These are phyloP conservation scores for Daphoenositta chrysoptera DNA, from an alignment of 2,113 vertebrate genomes.

Conservation along the genomic window DNA sequence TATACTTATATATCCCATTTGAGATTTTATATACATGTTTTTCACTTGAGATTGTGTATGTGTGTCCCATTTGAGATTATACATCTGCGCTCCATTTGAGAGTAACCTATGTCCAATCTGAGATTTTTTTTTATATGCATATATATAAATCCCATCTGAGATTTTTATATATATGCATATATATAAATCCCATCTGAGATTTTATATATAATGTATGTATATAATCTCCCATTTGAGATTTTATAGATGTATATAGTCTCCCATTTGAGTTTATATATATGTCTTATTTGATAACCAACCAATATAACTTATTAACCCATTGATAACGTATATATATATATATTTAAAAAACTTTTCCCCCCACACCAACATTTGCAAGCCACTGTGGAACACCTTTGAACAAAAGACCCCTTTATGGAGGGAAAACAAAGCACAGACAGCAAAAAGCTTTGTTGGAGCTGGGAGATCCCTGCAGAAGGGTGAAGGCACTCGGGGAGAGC, in stretches of 20 bases:
- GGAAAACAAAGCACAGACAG: accelerated
- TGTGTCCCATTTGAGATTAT: not conserved
- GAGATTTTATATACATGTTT: not conserved
- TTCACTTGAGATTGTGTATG: not conserved
- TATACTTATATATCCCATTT: no score
- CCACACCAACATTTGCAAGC: not conserved
- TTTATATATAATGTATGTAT: not conserved
- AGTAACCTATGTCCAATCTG: not conserved
- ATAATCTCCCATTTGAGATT: not conserved
- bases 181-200: not conserved
- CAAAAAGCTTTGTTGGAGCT: not conserved
- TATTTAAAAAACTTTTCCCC: not conserved
- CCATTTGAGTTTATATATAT: not conserved
- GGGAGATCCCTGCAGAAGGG: not conserved
- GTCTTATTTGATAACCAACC: not conserved
- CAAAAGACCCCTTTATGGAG: not conserved
- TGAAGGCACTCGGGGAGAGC: not conserved
- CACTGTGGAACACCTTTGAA: not conserved
- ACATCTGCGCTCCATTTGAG: not conserved
- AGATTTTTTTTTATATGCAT: not conserved
- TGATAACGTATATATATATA: not conserved
- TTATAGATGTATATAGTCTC: no score
- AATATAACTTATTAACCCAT: not conserved
- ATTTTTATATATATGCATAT: not conserved
- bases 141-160: not conserved